phyloP scores from a whole-genome alignment of 2,888 invertebrate species.

The Zelleria hepariella region DNA sequence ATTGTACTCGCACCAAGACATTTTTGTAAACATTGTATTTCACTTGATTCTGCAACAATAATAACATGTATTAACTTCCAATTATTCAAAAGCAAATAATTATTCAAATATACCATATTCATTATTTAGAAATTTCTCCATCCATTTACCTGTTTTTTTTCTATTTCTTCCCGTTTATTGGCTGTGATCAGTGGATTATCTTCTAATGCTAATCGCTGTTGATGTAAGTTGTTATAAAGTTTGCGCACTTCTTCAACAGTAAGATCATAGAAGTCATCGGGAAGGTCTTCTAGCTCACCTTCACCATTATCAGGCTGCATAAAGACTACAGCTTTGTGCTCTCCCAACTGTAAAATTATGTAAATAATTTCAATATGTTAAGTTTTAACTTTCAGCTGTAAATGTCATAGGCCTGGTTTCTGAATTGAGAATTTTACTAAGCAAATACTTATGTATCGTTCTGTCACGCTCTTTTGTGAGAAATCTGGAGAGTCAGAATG shows the following conservation, averaged over 20 bases:
- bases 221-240: slow-evolving; percentile 81
- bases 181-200: slow-evolving; percentile 81
- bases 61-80: neutral
- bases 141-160: slow-evolving; percentile 13
- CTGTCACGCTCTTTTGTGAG: too few relatives aligned
- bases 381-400: too few relatives aligned
- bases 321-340: slow-evolving; percentile 82
- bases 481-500: too few relatives aligned
- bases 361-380: neutral
- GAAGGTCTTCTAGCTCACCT: slow-evolving; percentile 77
- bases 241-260: slow-evolving; percentile 85
- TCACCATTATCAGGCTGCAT: slow-evolving; percentile 71
- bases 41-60: slow-evolving; percentile 16
- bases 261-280: slow-evolving; percentile 91
- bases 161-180: slow-evolving; percentile 18
- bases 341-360: slow-evolving; percentile 71
- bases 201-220: slow-evolving; percentile 74
- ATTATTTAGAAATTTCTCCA: slow-evolving; percentile 21
- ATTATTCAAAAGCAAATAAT: neutral
- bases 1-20: slow-evolving; percentile 86
- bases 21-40: slow-evolving; percentile 78
- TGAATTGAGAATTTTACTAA: too few relatives aligned
- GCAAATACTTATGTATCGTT: too few relatives aligned
- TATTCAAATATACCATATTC: neutral
- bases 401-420: too few relatives aligned